These are phyloP conservation scores for Conistra vaccinii DNA, from an alignment of 2,888 invertebrate genomes.

Conservation along the genomic window DNA sequence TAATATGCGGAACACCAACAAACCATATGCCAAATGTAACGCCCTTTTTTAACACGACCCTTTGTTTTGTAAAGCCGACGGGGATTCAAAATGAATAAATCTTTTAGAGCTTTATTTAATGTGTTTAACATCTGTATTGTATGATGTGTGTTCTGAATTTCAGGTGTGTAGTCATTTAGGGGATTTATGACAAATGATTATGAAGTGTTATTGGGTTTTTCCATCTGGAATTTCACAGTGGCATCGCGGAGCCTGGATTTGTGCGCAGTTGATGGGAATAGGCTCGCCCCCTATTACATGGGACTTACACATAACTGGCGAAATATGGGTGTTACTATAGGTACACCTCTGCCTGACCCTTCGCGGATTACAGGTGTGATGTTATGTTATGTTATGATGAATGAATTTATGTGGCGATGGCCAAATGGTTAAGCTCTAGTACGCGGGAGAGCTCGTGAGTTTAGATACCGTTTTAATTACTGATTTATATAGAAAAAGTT, in stretches of 20 bases:
- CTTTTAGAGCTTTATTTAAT: conserved; percentile 6
- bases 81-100: conserved; percentile 46
- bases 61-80: conserved; percentile 15
- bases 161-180: conserved; percentile 3
- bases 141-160: conserved; percentile 8
- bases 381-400: neutral
- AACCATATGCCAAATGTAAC: conserved; percentile 33
- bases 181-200: conserved; percentile 27
- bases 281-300: too few relatives aligned
- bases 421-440: neutral
- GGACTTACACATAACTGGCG: too few relatives aligned
- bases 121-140: conserved; percentile 13
- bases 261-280: too few relatives aligned
- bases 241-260: too few relatives aligned
- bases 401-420: neutral
- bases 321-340: too few relatives aligned
- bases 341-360: neutral
- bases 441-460: neutral
- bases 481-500: neutral
- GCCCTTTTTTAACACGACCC: conserved; percentile 31
- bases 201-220: neutral
- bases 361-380: neutral
- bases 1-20: conserved; percentile 37
- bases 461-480: neutral
- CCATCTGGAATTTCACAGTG: neutral